phyloP scores from a whole-genome alignment of 2,797 vertebrate species.

The Graptemys geographica region DNA sequence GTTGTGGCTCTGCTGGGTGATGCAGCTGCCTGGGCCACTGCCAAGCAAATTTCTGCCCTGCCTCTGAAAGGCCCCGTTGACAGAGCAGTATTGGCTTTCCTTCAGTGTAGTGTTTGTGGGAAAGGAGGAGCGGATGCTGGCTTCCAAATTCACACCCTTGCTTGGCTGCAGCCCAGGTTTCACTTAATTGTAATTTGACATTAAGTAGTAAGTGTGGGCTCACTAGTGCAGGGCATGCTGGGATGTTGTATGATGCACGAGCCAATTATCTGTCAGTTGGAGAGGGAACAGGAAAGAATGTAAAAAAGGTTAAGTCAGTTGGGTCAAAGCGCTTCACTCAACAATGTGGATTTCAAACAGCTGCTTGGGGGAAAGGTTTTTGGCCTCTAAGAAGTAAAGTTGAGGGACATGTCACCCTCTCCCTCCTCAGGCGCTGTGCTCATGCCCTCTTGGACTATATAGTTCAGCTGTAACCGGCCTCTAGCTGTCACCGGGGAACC shows the following conservation, averaged over 20 bases:
- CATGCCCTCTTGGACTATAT: background rate
- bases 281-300: background rate
- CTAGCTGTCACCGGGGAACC: background rate
- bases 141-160: background rate
- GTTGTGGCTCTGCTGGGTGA: fast-evolving
- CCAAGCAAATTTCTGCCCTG: background rate
- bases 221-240: background rate
- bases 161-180: background rate
- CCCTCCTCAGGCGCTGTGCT: background rate
- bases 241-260: background rate
- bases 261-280: background rate
- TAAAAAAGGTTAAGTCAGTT: background rate
- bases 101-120: background rate
- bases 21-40: fast-evolving
- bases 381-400: background rate
- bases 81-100: background rate
- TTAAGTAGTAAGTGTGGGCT: background rate
- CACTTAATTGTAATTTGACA: background rate
- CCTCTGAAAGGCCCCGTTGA: background rate
- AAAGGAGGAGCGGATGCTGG: background rate
- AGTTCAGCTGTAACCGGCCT: background rate
- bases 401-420: background rate
- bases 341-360: background rate
- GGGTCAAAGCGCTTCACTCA: background rate
- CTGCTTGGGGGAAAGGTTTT: background rate